Evolutionary conservation across 2,113 vertebrate genomes (phyloP), one percentile per base, ranked within the genome.

Genomic region (Galeopterus variegatus): DNA sequence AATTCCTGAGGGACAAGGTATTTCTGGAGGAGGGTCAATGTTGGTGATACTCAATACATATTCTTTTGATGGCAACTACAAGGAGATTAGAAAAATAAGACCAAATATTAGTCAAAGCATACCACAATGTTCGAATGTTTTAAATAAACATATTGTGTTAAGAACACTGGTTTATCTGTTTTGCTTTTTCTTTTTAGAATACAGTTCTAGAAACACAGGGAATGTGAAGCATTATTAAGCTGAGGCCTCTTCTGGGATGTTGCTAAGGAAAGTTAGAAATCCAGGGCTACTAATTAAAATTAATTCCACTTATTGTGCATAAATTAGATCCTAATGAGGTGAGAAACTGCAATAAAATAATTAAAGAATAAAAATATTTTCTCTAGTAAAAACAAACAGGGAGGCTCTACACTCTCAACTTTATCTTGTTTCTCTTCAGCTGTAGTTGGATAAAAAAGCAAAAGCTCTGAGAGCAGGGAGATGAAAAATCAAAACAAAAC

Each of bases 211-310:
- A 90, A 95, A 86, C 62, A 10, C 52, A 90, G 89, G 60, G 64
- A 75, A 70, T 52, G 24, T 81, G 80, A 96, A 73, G 33, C n/a
- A 12, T 85, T 92, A 79, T 17, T 28, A 56, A 94, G 15, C 73
- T 2, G 52, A 95, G 58, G 50, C 24, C 82, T 88, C 73, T 93
- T 70, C 89, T 87, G 45, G 52, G 75, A 83, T n/a, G 77, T 95
- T 98, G 93, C 96, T 96, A 95, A 94, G 88, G 77, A 91, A 95
- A 95, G 70, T 65, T 93, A 77, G 86, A 58, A 82, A 91, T 86
- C 85, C 52, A 41, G 14, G 50, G 45, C 93, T 88, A 45, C 85
- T 97, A 95, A 97, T 96, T 85, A 94, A 93, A 95, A 96, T 86
- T 72, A 88, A 95, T 94, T 94, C 89, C 85, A 88, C 41, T 64